A percentile compares a stretch with the other conserved stretches of the same genome.
Conservation (phyloP, 2,113 vertebrate species). For the Caretta caretta region DNA sequence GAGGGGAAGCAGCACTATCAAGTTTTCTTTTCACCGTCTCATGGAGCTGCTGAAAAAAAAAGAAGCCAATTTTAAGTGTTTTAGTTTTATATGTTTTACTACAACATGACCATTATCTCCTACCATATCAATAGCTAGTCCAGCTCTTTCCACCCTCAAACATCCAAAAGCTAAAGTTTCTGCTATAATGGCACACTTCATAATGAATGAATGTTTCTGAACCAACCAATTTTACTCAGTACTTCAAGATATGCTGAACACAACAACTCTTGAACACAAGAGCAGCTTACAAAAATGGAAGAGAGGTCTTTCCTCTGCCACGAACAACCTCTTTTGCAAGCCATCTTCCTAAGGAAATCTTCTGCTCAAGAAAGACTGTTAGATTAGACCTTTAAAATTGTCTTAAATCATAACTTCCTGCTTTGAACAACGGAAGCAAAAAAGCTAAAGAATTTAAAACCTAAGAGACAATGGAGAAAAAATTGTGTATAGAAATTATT, state of each 20-base stretch:
- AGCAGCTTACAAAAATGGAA: neutral
- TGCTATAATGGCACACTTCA: neutral
- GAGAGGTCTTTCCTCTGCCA: neutral
- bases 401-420: neutral
- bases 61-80: neutral
- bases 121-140: neutral
- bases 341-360: neutral
- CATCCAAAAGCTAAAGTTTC: neutral
- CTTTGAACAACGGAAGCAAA: neutral
- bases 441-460: neutral
- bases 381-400: neutral
- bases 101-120: neutral
- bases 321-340: neutral
- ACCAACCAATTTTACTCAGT: neutral
- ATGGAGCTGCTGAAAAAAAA: conserved; percentile 85
- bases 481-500: neutral
- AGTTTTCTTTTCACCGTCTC: conserved; percentile 95
- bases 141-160: neutral
- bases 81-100: neutral
- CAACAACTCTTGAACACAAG: neutral
- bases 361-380: neutral
- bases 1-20: conserved; percentile 88
- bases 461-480: neutral
- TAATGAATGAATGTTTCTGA: neutral
- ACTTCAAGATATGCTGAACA: neutral